Evolutionary conservation across 2,888 invertebrate genomes (phyloP), one percentile per base, ranked within the genome.

Genomic region (Nephrotoma appendiculata): DNA sequence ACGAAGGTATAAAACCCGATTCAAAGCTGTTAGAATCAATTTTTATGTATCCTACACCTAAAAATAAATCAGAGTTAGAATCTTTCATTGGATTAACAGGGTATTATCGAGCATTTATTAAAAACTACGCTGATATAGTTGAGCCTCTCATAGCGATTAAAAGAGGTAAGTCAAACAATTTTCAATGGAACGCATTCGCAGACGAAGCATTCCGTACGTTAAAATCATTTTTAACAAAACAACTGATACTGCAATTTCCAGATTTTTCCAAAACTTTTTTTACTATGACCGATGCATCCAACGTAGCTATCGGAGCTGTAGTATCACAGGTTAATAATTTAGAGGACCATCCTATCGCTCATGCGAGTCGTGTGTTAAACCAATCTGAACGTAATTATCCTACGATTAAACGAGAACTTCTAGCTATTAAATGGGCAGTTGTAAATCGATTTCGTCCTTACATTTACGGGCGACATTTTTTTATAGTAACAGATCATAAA

Each of bases 241-340:
- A 43, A n/a, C 85, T 43, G n/a, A 4, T 85, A n/a, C n/a, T 85
- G 6, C 85, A 85, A 42, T 85, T 42, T 85, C 43, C 85, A 6
- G 42, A 85, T 42, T 85, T 85, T 43, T n/a, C 85, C 41, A 43
- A 85, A 42, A 6, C 41, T 0, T 85, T 85, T 43, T 42, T 9
- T 85, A 6, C 43, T 15, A 85, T 43, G 15, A n/a, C 85, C 42
- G 85, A 85, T n/a, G 85, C 43, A 15, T 85, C 85, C 12, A 42
- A 85, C 15, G 43, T 85, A 42, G 85, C 85, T 15, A 85, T 85
- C 7, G 43, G 43, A 12, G 85, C 85, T 42, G 4, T 85, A 6
- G 43, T 85, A 85, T 85, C 85, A 85, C 85, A 85, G 85, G 19
- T 42, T 85, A 42, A n/a, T 43, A n/a, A 85, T 85, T 85, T 43